Base-by-base conservation (phyloP, 2,888 invertebrate genomes). In the Temnothorax rugatulus region DNA sequence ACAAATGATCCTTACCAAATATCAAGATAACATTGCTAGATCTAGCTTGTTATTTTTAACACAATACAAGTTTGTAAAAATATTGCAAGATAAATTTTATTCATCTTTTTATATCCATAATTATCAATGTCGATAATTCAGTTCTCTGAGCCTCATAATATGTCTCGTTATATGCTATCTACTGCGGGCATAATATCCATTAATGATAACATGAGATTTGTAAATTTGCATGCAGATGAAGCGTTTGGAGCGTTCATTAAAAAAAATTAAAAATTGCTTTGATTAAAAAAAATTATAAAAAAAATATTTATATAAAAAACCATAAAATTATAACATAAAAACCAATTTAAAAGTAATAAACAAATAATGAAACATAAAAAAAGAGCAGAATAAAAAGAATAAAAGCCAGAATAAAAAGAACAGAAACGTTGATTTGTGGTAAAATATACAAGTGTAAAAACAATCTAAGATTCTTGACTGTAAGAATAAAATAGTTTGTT, bases 121-220 rank as follows among this genome's bases (percentile, higher is more conserved):
- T n/a, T 47, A 47, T 47, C 13, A n/a, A 54, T 29, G 76, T 66
- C 76, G 76, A 68, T 77, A 77, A 77, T 54, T 77, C 41, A 77
- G 68, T 47, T 77, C 21, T 25, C 52, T 25, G 13, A 74, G 61
- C 4, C 25, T 64, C 18, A 7, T 54, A 54, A 76, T 29, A 41
- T 41, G 8, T 0, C 2, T 38, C 2, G 8, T 47, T 63, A 25
- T 50, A n/a, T 63, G 13, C 25, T 77, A 77, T 54, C 52, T 54
- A 77, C 68, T 44, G 68, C 68, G 54, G 66, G 52, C n/a, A 66
- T 25, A 25, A 77, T 77, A 66, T 77, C 68, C n/a, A 54, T 66
- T 66, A 54, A 52, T 54, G 52, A 66, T 77, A 66, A 77, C 7
- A 9, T 25, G 15, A 41, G 8, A 25, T 4, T 76, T 25, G 9